phyloP scores from a whole-genome alignment of 2,888 invertebrate species.

The Ptychoptera contaminata region DNA sequence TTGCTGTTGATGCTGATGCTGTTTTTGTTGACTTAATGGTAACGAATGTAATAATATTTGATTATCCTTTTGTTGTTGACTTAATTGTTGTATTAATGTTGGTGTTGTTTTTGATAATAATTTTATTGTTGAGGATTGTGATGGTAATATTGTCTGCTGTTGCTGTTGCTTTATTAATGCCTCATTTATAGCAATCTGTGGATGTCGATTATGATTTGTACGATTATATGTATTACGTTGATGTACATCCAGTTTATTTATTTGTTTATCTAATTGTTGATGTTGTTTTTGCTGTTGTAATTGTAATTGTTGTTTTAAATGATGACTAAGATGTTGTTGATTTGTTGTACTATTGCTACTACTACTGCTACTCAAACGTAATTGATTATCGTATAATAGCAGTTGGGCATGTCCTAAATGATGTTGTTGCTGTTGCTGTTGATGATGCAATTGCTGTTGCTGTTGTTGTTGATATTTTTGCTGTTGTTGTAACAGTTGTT shows the following conservation, averaged over 20 bases:
- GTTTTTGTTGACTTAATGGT: conserved; percentile 16
- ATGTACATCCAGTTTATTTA: conserved; percentile 26
- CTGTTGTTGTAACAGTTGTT: no score
- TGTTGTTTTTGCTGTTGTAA: conserved; percentile 1
- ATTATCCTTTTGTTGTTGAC: conserved; percentile 1
- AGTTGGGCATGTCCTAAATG: conserved; percentile 8
- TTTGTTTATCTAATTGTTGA: conserved; percentile 12
- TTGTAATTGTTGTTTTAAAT: conserved; percentile 20
- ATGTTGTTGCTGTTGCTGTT: no score
- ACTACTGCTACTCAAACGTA: conserved; percentile 9
- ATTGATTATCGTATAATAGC: conserved; percentile 8
- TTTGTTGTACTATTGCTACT: conserved; percentile 6
- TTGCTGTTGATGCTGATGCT: conserved; percentile 20
- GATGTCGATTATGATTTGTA: conserved; percentile 33
- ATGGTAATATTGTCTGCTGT: conserved; percentile 7
- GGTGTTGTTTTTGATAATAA: background rate
- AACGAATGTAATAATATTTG: no score
- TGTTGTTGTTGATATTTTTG: no score
- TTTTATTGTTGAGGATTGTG: conserved; percentile 7
- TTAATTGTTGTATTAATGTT: conserved; percentile 7
- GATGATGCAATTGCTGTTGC: no score
- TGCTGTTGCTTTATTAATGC: conserved; percentile 24
- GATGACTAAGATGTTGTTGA: conserved; percentile 4
- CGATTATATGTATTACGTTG: conserved; percentile 29
- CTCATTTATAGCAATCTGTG: background rate